phyloP scores from a whole-genome alignment of 2,888 invertebrate genomes.

The Drosophila atripex region DNA sequence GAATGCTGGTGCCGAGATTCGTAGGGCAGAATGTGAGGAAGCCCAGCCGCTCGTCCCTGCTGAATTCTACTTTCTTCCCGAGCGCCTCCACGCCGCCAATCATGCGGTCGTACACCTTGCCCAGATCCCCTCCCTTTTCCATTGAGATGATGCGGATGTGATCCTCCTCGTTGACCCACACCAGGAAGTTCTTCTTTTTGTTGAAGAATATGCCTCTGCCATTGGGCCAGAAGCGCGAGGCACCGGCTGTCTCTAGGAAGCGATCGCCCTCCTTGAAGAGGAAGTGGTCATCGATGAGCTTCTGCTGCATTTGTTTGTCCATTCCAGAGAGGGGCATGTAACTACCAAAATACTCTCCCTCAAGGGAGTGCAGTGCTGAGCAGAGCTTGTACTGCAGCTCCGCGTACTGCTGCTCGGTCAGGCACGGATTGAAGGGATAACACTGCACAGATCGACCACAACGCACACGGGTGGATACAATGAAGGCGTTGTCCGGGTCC shows the following conservation, averaged over 20 bases:
- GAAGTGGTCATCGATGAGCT: slow-evolving; percentile 98
- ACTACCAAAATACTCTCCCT: slow-evolving; percentile 94
- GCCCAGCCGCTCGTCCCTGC: slow-evolving; percentile 95
- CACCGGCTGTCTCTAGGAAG: slow-evolving; percentile 93
- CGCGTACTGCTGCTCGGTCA: slow-evolving; percentile 96
- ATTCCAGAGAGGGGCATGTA: slow-evolving; percentile 97
- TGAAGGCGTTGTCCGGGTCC: slow-evolving; percentile 94
- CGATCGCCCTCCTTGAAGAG: slow-evolving; percentile 96
- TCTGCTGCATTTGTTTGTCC: slow-evolving; percentile 96
- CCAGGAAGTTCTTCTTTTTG: slow-evolving; percentile 96
- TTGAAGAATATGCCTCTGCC: slow-evolving; percentile 99
- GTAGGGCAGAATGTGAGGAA: slow-evolving; percentile 99
- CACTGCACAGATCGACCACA: slow-evolving; percentile 97
- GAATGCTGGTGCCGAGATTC: slow-evolving; percentile 98
- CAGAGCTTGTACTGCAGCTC: slow-evolving; percentile 96
- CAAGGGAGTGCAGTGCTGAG: slow-evolving; percentile 89
- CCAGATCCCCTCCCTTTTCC: slow-evolving; percentile 98
- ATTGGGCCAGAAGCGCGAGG: slow-evolving; percentile 97
- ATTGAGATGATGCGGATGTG: slow-evolving; percentile 98
- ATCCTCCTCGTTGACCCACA: slow-evolving; percentile 99
- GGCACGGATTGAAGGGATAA: slow-evolving; percentile 98
- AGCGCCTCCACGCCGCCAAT: slow-evolving; percentile 95
- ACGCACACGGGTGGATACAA: slow-evolving; percentile 97
- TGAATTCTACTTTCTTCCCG: slow-evolving; percentile 96
- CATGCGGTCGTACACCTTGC: slow-evolving; percentile 94